phyloP scores from a whole-genome alignment of 2,888 invertebrate genomes.

The Pollenia griseotomentosa region DNA sequence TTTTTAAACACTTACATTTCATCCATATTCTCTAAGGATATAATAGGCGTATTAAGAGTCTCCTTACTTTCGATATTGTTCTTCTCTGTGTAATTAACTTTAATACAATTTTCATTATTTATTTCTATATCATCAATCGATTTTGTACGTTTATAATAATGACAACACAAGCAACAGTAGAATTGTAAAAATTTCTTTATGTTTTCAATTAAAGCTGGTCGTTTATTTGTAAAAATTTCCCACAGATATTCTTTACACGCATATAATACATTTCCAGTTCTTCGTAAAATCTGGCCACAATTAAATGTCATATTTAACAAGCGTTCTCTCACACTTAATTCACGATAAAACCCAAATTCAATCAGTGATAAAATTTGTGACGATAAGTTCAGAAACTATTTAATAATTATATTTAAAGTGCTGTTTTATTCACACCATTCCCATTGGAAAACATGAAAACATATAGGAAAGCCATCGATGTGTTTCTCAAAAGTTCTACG shows the following conservation, averaged over 20 bases:
- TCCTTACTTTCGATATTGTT: slow-evolving; percentile 37
- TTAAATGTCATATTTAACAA: slow-evolving; percentile 53
- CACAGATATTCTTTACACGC: slow-evolving; percentile 75
- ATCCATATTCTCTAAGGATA: slow-evolving; percentile 69
- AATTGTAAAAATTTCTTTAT: slow-evolving; percentile 76
- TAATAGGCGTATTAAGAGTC: slow-evolving; percentile 67
- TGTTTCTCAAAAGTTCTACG: slow-evolving; percentile 32
- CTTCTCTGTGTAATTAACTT: slow-evolving; percentile 21
- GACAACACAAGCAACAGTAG: slow-evolving; percentile 78
- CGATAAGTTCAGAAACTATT: slow-evolving; percentile 13
- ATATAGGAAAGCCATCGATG: slow-evolving; percentile 9
- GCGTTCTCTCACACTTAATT: slow-evolving; percentile 4
- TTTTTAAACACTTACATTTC: slow-evolving; percentile 71
- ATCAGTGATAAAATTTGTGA: neutral
- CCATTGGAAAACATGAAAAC: neutral
- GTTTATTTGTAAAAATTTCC: slow-evolving; percentile 75
- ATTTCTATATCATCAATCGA: slow-evolving; percentile 79
- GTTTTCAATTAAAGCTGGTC: slow-evolving; percentile 75
- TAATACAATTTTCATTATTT: slow-evolving; percentile 70
- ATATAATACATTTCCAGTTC: slow-evolving; percentile 70
- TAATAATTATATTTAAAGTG: slow-evolving; percentile 15
- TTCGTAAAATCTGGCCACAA: slow-evolving; percentile 53
- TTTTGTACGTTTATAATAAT: slow-evolving; percentile 80
- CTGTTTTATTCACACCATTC: slow-evolving; percentile 40
- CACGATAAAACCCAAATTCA: neutral